A percentile compares a stretch with the other conserved stretches of the same genome.
Evolutionary conservation across 2,113 vertebrate species (phyloP).

Genomic region (Pogonocichla stellata): DNA sequence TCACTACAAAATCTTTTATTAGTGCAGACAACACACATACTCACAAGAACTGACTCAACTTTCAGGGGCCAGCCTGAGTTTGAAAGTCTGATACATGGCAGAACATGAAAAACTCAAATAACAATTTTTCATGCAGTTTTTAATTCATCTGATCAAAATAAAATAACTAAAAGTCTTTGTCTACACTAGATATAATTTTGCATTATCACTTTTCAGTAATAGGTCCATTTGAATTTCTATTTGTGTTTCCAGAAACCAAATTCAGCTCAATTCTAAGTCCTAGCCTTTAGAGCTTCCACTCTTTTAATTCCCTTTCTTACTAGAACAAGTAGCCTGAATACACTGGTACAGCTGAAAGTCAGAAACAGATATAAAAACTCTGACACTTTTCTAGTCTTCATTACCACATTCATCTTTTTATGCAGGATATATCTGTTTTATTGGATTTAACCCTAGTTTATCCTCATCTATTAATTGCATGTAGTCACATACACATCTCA

Average conservation of each 20-base stretch:
- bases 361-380: not conserved
- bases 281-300: not conserved
- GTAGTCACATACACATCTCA: fast-evolving
- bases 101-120: not conserved
- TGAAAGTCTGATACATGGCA: not conserved
- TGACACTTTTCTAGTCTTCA: not conserved
- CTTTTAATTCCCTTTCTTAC: not conserved
- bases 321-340: not conserved
- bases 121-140: not conserved
- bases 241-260: not conserved
- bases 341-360: not conserved
- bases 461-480: not conserved
- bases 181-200: not conserved
- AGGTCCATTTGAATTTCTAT: not conserved
- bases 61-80: not conserved
- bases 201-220: not conserved
- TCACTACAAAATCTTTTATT: not conserved
- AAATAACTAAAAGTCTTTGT: not conserved
- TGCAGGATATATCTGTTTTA: not conserved
- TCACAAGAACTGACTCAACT: not conserved
- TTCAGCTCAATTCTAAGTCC: not conserved
- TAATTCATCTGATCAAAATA: not conserved
- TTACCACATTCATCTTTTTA: not conserved
- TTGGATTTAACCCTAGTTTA: not conserved
- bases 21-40: not conserved